Conservation (phyloP, 2,113 vertebrate species). For the Neotoma lepida region DNA sequence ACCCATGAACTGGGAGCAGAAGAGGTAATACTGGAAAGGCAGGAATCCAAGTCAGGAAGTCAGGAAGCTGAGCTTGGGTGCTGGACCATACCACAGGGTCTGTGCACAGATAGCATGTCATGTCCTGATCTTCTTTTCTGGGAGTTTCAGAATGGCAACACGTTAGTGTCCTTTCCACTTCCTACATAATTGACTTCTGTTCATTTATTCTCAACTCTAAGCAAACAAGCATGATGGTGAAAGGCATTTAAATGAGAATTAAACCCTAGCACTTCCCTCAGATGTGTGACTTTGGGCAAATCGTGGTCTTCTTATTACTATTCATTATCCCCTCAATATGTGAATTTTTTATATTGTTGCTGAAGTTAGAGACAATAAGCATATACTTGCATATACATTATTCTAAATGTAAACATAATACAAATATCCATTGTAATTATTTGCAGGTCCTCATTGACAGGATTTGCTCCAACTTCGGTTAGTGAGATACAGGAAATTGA, state of each 20-base stretch:
- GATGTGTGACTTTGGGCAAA: not conserved
- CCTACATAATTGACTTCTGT: not conserved
- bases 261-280: not conserved
- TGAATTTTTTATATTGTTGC: not conserved
- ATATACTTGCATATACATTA: not conserved
- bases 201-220: not conserved
- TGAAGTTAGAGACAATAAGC: not conserved
- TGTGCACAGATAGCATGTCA: not conserved
- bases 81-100: not conserved
- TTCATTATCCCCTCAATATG: not conserved
- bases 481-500: not conserved
- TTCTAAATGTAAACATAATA: not conserved
- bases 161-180: not conserved
- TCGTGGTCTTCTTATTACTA: not conserved
- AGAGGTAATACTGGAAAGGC: not conserved
- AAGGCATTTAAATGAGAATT: not conserved
- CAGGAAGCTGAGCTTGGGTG: not conserved
- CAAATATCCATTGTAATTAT: not conserved
- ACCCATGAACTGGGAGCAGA: rapidly evolving
- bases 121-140: not conserved
- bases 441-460: not conserved
- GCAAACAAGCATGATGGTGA: not conserved
- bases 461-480: not conserved
- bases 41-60: rapidly evolving
- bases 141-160: not conserved